Conservation (phyloP, 1,140 invertebrate species). For the Drosophila neocordata region DNA sequence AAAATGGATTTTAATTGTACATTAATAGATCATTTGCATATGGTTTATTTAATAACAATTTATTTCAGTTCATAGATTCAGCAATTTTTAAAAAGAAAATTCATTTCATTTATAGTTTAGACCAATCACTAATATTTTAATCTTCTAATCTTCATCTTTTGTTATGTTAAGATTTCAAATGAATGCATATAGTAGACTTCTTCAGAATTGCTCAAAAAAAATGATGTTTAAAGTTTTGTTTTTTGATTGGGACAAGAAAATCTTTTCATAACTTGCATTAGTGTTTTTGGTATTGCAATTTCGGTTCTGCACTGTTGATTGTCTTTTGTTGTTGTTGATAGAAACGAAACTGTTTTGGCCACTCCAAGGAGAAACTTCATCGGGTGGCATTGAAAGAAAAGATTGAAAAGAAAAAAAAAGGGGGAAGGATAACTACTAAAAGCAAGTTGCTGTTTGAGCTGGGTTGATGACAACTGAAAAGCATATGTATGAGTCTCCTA, state of each 20-base stretch:
- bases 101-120: no score
- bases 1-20: no score
- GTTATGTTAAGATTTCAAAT: no score
- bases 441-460: background rate
- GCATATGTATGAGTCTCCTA: conserved; percentile 1
- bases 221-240: background rate
- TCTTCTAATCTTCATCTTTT: no score
- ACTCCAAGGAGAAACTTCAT: background rate
- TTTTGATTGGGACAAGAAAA: background rate
- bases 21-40: no score
- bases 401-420: background rate
- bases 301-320: background rate
- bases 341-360: background rate
- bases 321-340: background rate
- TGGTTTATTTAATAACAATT: no score
- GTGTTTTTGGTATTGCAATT: background rate
- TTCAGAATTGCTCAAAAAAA: no score
- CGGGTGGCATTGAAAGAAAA: background rate
- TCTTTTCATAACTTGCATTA: background rate
- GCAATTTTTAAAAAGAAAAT: no score
- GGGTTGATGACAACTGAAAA: conserved; percentile 1
- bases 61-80: no score
- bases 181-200: no score
- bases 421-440: background rate
- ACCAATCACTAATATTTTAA: no score